phyloP scores from a whole-genome alignment of 2,113 vertebrate species.

The Fulmarus glacialis region DNA sequence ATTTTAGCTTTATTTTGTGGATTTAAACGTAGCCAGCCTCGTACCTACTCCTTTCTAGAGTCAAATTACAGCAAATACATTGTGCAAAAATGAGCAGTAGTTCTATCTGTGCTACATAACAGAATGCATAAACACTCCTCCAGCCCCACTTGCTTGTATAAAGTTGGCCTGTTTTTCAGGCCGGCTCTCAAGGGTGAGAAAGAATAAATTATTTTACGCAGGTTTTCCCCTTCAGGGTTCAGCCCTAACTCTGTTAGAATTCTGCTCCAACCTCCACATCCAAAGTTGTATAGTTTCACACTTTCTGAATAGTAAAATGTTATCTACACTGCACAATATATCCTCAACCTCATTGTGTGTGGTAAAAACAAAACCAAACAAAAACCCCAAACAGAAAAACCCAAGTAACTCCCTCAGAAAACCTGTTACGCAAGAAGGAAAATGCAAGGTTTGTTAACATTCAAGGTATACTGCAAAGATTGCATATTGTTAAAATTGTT shows the following conservation, averaged over 20 bases:
- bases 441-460: not conserved
- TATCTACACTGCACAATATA: not conserved
- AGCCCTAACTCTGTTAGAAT: not conserved
- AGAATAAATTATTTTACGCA: conserved; percentile 4
- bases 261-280: not conserved
- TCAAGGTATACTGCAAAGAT: not conserved
- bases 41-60: not conserved
- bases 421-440: not conserved
- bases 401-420: not conserved
- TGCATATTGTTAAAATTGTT: not conserved
- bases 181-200: conserved; percentile 8
- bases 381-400: not conserved
- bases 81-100: not conserved
- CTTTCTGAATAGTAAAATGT: not conserved
- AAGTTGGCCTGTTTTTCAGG: not conserved
- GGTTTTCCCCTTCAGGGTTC: conserved; percentile 2
- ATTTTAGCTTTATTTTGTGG: not conserved
- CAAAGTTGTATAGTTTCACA: not conserved
- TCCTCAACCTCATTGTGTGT: not conserved
- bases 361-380: not conserved
- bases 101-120: not conserved
- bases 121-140: not conserved
- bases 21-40: not conserved
- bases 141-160: not conserved
- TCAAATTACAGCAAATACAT: not conserved